These are phyloP conservation scores for Pyrrhia umbra DNA, from an alignment of 2,888 invertebrate genomes.

Conservation along the genomic window DNA sequence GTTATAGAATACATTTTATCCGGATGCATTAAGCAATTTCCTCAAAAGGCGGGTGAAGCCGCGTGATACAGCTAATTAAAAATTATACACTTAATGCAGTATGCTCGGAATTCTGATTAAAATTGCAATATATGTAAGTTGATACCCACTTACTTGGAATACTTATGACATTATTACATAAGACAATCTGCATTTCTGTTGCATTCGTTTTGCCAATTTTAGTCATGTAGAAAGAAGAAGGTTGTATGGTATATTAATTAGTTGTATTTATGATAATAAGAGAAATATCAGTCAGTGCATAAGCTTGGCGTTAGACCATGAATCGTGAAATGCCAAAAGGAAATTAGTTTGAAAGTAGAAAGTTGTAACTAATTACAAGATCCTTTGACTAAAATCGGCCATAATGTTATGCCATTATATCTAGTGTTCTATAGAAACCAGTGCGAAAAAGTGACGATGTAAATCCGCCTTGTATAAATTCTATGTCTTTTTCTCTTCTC, in stretches of 20 bases:
- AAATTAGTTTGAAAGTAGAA: slow-evolving; percentile 24
- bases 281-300: slow-evolving; percentile 24
- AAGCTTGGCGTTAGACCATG: slow-evolving; percentile 31
- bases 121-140: neutral
- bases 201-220: neutral
- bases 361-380: slow-evolving; percentile 34
- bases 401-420: too few relatives aligned
- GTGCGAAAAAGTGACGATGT: neutral
- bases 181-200: neutral
- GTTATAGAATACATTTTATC: too few relatives aligned
- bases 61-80: too few relatives aligned
- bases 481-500: neutral
- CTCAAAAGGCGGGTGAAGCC: too few relatives aligned
- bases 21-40: too few relatives aligned
- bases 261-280: slow-evolving; percentile 28
- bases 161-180: slow-evolving; percentile 7
- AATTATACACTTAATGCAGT: too few relatives aligned
- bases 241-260: slow-evolving; percentile 9
- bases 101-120: slow-evolving; percentile 36
- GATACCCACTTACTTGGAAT: slow-evolving; percentile 29
- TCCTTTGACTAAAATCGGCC: neutral
- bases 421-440: neutral
- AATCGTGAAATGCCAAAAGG: slow-evolving; percentile 41
- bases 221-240: neutral
- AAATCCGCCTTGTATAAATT: neutral